Evolutionary conservation across 2,113 vertebrate species (phyloP).

Genomic region (Eidolon helvum): DNA sequence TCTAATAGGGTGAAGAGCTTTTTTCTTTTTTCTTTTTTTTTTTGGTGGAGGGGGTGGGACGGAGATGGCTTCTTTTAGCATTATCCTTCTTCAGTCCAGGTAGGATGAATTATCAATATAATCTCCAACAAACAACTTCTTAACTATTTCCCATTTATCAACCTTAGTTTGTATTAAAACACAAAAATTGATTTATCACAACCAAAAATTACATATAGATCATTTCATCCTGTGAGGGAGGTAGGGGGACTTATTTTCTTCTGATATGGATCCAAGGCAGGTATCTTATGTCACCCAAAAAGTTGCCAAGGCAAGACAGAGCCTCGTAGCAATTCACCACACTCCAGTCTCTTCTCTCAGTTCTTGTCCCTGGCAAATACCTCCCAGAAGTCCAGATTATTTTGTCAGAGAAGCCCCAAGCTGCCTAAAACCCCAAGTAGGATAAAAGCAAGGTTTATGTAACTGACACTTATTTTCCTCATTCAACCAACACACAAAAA

Average conservation of each 20-base stretch:
- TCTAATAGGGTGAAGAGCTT: neutral
- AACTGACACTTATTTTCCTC: neutral
- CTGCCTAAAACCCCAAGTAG: neutral
- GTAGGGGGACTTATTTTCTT: neutral
- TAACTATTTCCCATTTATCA: conserved; percentile 57
- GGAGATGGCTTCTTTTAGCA: neutral
- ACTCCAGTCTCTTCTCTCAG: neutral
- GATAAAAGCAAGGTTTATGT: neutral
- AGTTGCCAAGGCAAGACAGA: neutral
- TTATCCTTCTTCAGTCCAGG: conserved; percentile 68
- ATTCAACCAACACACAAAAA: neutral
- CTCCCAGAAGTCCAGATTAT: neutral
- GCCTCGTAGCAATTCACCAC: neutral
- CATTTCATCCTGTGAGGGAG: neutral
- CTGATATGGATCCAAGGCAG: neutral
- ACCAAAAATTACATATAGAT: neutral
- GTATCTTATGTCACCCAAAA: neutral
- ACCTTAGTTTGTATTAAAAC: neutral
- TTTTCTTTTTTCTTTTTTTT: neutral
- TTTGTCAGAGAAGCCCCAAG: neutral
- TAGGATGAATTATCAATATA: conserved; percentile 47
- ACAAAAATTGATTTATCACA: neutral
- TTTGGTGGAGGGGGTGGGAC: too few species aligned
- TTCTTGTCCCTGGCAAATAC: neutral
- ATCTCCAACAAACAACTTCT: conserved; percentile 37